Percentiles rank a stretch among this genome's conserved stretches.
phyloP scores from a whole-genome alignment of 2,797 vertebrate genomes.

The Pseudochirops corinnae region DNA sequence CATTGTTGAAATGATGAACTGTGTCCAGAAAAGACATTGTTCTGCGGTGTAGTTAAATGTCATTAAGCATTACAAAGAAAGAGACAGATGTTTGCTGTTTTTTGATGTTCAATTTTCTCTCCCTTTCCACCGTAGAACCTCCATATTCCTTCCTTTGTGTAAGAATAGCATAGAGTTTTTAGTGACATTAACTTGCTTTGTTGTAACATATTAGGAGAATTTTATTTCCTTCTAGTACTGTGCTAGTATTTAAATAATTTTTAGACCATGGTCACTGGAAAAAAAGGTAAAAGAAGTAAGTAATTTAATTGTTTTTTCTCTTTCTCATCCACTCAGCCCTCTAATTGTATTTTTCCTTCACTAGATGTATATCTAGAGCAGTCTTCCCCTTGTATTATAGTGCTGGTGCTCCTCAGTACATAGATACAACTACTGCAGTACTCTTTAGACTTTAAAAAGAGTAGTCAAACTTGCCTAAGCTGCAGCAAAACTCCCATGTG shows the following conservation, averaged over 20 bases:
- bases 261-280: slow-evolving; percentile 2
- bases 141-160: slow-evolving; percentile 2
- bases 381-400: background rate
- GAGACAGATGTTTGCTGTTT: background rate
- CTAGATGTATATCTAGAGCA: slow-evolving; percentile 36
- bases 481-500: background rate
- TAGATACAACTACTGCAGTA: background rate
- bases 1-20: background rate
- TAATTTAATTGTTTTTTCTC: slow-evolving; percentile 39
- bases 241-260: slow-evolving; percentile 44
- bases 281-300: slow-evolving; percentile 37
- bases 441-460: slow-evolving; percentile 8
- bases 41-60: slow-evolving; percentile 20
- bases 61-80: background rate
- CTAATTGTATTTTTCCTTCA: slow-evolving; percentile 39
- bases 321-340: background rate
- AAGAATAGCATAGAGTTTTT: slow-evolving; percentile 33
- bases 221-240: slow-evolving; percentile 38
- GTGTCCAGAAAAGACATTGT: slow-evolving; percentile 6
- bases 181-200: slow-evolving; percentile 1
- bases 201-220: background rate
- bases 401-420: slow-evolving; percentile 36
- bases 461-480: background rate
- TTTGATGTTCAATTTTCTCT: background rate
- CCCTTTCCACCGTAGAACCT: background rate